Conservation (phyloP, 64 coral and sea anemone genomes). For the Montipora sp. region DNA sequence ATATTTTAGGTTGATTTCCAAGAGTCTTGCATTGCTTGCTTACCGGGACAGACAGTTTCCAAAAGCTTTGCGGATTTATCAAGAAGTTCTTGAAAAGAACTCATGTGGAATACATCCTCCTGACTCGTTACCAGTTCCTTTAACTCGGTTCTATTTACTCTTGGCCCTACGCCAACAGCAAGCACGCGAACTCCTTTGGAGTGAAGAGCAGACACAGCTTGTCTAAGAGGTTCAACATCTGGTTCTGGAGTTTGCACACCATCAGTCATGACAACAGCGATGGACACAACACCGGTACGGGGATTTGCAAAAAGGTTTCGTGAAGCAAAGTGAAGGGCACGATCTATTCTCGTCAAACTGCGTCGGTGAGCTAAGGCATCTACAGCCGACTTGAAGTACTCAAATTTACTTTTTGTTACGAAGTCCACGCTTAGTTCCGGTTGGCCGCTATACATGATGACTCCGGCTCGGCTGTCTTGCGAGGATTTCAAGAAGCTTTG, state of each 20-base stretch:
- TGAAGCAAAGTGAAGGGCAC: constrained; percentile 78
- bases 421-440: constrained; percentile 61
- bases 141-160: constrained; percentile 52
- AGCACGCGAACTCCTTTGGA: constrained; percentile 74
- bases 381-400: constrained; percentile 64
- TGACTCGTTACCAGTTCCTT: constrained; percentile 45
- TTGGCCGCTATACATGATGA: constrained; percentile 72
- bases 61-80: constrained; percentile 66
- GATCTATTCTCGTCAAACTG: constrained; percentile 71
- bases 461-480: constrained; percentile 64
- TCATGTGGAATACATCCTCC: constrained; percentile 62
- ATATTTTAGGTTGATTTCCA: not conserved
- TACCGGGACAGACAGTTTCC: constrained; percentile 65
- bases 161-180: constrained; percentile 75
- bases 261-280: constrained; percentile 82
- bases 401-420: constrained; percentile 20
- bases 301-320: constrained; percentile 53
- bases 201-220: constrained; percentile 68
- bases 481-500: constrained; percentile 60
- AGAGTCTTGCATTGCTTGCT: not conserved
- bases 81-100: constrained; percentile 72
- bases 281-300: constrained; percentile 35
- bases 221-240: constrained; percentile 53
- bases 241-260: constrained; percentile 58
- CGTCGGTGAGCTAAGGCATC: constrained; percentile 62